phyloP scores from a whole-genome alignment of 2,113 vertebrate species.

The Podarcis cretensis region DNA sequence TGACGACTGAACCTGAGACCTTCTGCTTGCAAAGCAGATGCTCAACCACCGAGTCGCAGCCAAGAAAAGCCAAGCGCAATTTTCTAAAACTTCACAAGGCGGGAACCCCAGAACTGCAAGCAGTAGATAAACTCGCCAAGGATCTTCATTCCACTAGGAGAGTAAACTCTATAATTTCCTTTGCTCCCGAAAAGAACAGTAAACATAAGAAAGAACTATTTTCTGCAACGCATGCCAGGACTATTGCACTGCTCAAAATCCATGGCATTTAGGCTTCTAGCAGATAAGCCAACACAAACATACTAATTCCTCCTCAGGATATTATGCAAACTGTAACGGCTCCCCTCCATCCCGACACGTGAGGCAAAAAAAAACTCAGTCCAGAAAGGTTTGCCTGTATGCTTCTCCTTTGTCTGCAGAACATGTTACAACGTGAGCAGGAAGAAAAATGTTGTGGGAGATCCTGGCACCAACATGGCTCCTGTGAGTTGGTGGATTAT shows the following conservation, averaged over 20 bases:
- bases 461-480: background rate
- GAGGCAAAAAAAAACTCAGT: background rate
- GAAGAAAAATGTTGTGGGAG: background rate
- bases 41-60: no score
- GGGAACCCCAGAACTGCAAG: background rate
- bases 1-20: no score
- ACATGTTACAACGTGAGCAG: background rate
- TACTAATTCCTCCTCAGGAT: background rate
- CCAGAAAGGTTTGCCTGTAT: background rate
- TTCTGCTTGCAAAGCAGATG: no score
- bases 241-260: background rate
- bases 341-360: background rate
- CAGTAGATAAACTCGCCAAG: background rate
- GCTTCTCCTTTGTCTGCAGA: no score
- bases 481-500: background rate
- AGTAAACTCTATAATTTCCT: background rate
- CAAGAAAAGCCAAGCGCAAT: background rate
- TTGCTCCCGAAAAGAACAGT: background rate
- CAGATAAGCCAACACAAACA: conserved; percentile 16
- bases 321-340: conserved; percentile 1
- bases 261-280: conserved; percentile 11
- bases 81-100: background rate
- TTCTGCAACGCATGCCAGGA: background rate
- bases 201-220: conserved; percentile 14
- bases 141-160: background rate